Conservation (phyloP, 2,797 vertebrate species). For the Thaleichthys pacificus region DNA sequence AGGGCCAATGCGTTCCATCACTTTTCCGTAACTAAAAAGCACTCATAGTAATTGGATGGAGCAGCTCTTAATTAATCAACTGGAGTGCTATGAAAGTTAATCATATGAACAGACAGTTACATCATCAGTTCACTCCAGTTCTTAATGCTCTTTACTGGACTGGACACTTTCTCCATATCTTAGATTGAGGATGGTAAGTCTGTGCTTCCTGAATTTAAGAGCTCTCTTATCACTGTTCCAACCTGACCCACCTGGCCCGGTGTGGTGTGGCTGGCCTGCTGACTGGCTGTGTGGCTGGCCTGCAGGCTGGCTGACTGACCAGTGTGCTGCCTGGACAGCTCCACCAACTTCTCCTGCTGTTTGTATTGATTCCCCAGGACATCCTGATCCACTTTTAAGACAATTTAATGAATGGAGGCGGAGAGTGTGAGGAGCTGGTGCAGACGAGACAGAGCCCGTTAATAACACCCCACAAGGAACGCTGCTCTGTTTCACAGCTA, state of each 20-base stretch:
- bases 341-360: slow-evolving; percentile 31
- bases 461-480: slow-evolving; percentile 59
- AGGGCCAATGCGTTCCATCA: slow-evolving; percentile 33
- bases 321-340: neutral
- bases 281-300: neutral
- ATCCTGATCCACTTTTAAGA: slow-evolving; percentile 47
- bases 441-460: slow-evolving; percentile 51
- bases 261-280: neutral
- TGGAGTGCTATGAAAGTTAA: slow-evolving; percentile 29
- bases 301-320: neutral
- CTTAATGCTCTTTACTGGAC: neutral
- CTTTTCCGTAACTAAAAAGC: slow-evolving; percentile 31
- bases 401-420: slow-evolving; percentile 57
- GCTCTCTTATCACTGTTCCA: neutral
- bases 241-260: neutral
- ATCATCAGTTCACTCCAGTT: slow-evolving; percentile 32
- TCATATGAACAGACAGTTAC: slow-evolving; percentile 23
- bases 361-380: slow-evolving; percentile 48
- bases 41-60: slow-evolving; percentile 33
- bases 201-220: neutral
- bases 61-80: slow-evolving; percentile 48
- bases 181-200: neutral
- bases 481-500: slow-evolving; percentile 31
- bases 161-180: too few species aligned
- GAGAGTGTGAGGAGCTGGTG: slow-evolving; percentile 22